These are phyloP conservation scores for Kryphioiulus occultus DNA, from an alignment of 2,888 invertebrate species.

Conservation along the genomic window DNA sequence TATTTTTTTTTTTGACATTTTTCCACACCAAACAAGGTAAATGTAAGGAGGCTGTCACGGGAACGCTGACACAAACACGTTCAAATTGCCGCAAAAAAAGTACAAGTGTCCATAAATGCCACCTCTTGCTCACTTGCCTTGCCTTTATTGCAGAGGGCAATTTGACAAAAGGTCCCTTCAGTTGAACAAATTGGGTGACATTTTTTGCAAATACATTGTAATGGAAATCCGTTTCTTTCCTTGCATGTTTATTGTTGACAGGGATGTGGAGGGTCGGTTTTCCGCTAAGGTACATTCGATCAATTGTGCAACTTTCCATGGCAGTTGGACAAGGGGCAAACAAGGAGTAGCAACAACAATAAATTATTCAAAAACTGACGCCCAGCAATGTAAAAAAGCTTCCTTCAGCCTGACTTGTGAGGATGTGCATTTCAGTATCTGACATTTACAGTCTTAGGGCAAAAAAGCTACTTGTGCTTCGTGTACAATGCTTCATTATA, in stretches of 20 bases:
- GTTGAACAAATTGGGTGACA: not conserved
- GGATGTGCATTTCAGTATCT: no score
- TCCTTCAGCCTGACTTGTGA: not conserved
- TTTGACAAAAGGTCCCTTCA: not conserved
- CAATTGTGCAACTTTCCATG: not conserved
- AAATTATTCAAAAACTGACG: not conserved
- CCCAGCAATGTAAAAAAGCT: not conserved
- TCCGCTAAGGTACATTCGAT: not conserved
- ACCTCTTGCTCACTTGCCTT: not conserved
- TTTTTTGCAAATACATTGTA: not conserved
- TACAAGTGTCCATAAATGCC: not conserved
- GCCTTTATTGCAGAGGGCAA: conserved; percentile 5
- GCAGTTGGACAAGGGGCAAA: not conserved
- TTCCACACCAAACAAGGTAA: not conserved
- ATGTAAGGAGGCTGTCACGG: not conserved
- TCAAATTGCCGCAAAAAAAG: not conserved
- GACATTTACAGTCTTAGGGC: no score
- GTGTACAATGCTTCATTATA: not conserved
- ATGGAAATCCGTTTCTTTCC: not conserved
- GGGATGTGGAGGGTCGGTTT: not conserved
- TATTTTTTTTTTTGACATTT: not conserved
- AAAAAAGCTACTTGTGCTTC: no score
- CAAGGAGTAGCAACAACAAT: not conserved
- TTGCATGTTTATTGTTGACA: not conserved
- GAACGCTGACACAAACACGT: not conserved